Percentiles rank a stretch among this genome's conserved stretches.
phyloP scores from a whole-genome alignment of 2,888 invertebrate genomes.

The Lithosia quadra region DNA sequence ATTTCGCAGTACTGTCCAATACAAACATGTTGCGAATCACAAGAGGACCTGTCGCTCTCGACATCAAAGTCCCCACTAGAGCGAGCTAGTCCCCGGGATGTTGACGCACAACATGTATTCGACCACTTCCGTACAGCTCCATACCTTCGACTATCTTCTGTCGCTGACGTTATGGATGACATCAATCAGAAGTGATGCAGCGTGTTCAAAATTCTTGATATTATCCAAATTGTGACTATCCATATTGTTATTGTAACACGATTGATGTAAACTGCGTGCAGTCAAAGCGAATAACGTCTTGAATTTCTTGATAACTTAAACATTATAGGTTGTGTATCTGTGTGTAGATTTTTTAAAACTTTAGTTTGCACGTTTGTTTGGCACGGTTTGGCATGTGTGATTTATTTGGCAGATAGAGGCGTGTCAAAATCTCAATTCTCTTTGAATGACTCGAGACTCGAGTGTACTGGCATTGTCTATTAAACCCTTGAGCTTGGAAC shows the following conservation, averaged over 20 bases:
- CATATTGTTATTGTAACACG: conserved; percentile 40
- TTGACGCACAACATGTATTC: conserved; percentile 64
- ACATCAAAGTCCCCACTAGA: conserved; percentile 66
- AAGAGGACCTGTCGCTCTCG: conserved; percentile 60
- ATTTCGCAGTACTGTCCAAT: conserved; percentile 51
- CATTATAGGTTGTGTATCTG: background rate
- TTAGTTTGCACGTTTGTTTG: background rate
- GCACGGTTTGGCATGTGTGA: background rate
- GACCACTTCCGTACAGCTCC: conserved; percentile 52
- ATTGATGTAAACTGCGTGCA: background rate
- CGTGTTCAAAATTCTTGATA: conserved; percentile 23
- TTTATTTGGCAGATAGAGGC: background rate
- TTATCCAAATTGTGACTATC: conserved; percentile 27
- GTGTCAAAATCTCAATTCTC: background rate
- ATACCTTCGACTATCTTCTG: conserved; percentile 34
- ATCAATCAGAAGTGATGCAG: conserved; percentile 30
- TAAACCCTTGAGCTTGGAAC: background rate
- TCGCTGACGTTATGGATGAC: conserved; percentile 41
- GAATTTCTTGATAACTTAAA: background rate
- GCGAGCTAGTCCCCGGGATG: conserved; percentile 67
- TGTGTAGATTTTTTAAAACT: background rate
- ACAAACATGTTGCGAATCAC: conserved; percentile 43
- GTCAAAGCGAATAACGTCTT: too few relatives aligned
- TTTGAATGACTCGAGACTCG: background rate
- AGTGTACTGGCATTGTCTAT: background rate